phyloP scores from a whole-genome alignment of 2,888 invertebrate genomes.

The Plagodis pulveraria region DNA sequence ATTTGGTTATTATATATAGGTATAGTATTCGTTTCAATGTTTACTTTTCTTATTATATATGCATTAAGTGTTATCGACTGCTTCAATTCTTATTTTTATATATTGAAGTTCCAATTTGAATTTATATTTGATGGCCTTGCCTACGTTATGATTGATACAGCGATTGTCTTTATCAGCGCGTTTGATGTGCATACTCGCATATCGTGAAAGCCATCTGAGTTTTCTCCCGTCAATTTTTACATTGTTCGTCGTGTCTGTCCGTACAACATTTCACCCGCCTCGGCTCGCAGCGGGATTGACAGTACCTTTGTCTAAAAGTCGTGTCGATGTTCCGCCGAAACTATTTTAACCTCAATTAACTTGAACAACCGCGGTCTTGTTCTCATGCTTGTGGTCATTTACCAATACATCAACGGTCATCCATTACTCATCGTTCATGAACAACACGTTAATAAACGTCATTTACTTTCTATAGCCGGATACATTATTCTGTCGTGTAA shows the following conservation, averaged over 20 bases:
- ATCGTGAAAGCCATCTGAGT: conserved; percentile 55
- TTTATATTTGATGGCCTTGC: neutral
- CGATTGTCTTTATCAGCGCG: conserved; percentile 38
- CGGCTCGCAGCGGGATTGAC: conserved; percentile 55
- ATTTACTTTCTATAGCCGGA: conserved; percentile 69
- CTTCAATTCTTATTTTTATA: too few relatives aligned
- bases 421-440: conserved; percentile 66
- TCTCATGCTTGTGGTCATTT: conserved; percentile 68
- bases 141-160: conserved; percentile 41
- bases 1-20: conserved; percentile 40
- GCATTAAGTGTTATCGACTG: too few relatives aligned
- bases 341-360: conserved; percentile 74
- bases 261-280: conserved; percentile 46
- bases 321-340: conserved; percentile 64
- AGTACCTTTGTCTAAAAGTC: conserved; percentile 69
- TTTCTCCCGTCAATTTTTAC: conserved; percentile 61
- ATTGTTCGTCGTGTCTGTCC: conserved; percentile 55
- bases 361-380: conserved; percentile 64
- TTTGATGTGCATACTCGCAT: conserved; percentile 38
- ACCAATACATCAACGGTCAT: conserved; percentile 65
- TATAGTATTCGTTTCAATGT: neutral
- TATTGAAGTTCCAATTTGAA: neutral
- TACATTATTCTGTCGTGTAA: conserved; percentile 54
- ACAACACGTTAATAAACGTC: conserved; percentile 58
- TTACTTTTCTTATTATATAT: conserved; percentile 6